Base-by-base conservation (phyloP, 2,113 vertebrate species). In the Pampusana beccarii region DNA sequence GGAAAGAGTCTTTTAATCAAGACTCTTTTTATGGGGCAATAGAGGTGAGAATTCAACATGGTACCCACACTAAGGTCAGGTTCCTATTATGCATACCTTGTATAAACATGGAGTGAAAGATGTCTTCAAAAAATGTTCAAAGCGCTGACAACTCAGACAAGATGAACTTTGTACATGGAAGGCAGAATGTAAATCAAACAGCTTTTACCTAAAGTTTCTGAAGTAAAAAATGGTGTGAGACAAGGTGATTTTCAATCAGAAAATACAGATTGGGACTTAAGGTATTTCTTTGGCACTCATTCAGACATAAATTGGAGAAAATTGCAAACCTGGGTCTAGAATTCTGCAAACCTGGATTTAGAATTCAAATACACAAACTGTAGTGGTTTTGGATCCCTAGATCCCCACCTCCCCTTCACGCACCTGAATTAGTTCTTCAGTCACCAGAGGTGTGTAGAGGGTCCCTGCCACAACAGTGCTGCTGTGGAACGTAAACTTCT, bases 121-220 rank as follows among this genome's bases (percentile, higher is more conserved):
- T 34, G 10, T 64, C 24, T 48, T 61, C 12, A 48, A 53, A 85
- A 60, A 50, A 21, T 5, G 5, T 44, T 36, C 3, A 13, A 72
- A 77, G 8, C 34, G 24, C 10, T 58, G 62, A 28, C 23, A 90
- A 4, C 48, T 92, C 9, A 4, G 26, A 31, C 20, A 48, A 66
- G 36, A 38, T 58, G 42, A 79, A 28, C 1, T 2, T 3, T 2
- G 1, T 34, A 23, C 1, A 0, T 24, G 20, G 28, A 36, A 44
- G 18, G 26, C 7, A 51, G 36, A 53, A 71, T 53, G 23, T 51
- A 38, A 90, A 87, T 14, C 26, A 62, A 19, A 23, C 11, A 38
- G 40, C 16, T 80, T 90, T 87, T 48, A 31, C 53, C 53, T 70
- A 4, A 75, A 67, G 11, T 36, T 58, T 71, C 42, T 67, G 42